Evolutionary conservation across 2,797 vertebrate species (phyloP).

Genomic region (Manis javanica): DNA sequence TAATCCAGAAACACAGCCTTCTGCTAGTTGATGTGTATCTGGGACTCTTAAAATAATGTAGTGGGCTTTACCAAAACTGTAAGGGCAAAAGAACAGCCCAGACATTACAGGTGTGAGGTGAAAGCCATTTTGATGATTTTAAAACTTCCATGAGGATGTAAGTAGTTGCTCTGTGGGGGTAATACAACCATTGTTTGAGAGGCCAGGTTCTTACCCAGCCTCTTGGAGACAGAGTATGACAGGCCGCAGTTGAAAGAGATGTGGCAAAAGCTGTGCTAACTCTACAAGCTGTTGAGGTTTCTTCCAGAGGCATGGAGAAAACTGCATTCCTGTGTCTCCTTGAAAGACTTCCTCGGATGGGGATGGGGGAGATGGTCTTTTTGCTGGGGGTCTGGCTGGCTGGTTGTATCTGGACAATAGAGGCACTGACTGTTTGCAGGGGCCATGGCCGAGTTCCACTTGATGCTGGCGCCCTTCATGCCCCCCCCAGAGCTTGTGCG

Average conservation of each 20-base stretch:
- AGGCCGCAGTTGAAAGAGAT: neutral
- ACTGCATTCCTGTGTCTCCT: neutral
- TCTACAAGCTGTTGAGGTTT: neutral
- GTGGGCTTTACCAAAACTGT: neutral
- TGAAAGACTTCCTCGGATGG: neutral
- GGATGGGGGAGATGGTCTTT: rapidly evolving
- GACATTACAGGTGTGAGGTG: neutral
- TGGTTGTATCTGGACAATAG: neutral
- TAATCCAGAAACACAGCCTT: neutral
- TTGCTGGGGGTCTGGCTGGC: neutral
- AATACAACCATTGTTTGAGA: neutral
- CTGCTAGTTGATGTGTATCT: neutral
- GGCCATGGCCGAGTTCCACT: neutral
- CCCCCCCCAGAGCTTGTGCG: rapidly evolving
- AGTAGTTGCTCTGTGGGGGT: neutral
- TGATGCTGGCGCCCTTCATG: neutral
- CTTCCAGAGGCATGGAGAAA: neutral
- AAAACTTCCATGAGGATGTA: neutral
- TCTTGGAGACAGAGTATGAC: neutral
- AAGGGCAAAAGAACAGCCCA: neutral
- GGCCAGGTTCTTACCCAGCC: neutral
- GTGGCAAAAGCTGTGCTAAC: neutral
- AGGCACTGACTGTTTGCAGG: neutral
- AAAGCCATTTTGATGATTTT: neutral
- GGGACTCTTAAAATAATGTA: neutral